These are phyloP conservation scores for Anas bahamensis DNA, from an alignment of 2,797 vertebrate genomes.

Conservation along the genomic window DNA sequence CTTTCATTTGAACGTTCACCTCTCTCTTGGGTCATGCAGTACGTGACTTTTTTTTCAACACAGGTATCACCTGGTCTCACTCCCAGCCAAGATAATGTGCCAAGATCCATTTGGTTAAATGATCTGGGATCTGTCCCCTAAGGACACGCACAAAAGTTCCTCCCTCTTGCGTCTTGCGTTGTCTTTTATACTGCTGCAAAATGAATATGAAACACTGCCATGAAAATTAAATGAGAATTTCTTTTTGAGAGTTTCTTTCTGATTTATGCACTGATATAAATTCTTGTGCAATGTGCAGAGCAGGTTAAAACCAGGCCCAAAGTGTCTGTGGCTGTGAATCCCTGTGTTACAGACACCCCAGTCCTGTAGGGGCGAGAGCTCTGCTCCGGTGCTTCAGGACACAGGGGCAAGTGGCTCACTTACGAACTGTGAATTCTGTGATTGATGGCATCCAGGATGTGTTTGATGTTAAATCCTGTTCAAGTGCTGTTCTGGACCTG, in stretches of 20 bases:
- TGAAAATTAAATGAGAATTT: not conserved
- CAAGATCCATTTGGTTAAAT: not conserved
- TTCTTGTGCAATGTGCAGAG: not conserved
- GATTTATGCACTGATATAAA: not conserved
- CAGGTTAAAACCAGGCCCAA: not conserved
- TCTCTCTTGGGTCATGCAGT: not conserved
- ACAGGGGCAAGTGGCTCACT: rapidly evolving
- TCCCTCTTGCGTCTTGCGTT: not conserved
- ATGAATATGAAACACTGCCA: not conserved
- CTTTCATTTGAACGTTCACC: not conserved
- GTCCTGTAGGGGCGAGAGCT: rapidly evolving
- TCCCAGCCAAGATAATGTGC: not conserved
- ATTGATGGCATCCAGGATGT: not conserved
- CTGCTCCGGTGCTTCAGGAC: rapidly evolving
- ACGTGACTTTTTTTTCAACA: not conserved
- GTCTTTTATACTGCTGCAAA: not conserved
- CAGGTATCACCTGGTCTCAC: not conserved
- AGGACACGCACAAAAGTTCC: not conserved
- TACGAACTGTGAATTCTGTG: not conserved
- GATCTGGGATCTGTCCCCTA: not conserved
- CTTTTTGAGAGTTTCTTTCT: not conserved
- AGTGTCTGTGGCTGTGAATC: not conserved
- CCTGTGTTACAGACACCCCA: not conserved
- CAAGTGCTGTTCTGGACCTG: not conserved
- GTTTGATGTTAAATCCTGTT: not conserved